A percentile compares a stretch with the other conserved stretches of the same genome.
Evolutionary conservation across 2,797 vertebrate species (phyloP).

Genomic region (Sparidentex hasta): DNA sequence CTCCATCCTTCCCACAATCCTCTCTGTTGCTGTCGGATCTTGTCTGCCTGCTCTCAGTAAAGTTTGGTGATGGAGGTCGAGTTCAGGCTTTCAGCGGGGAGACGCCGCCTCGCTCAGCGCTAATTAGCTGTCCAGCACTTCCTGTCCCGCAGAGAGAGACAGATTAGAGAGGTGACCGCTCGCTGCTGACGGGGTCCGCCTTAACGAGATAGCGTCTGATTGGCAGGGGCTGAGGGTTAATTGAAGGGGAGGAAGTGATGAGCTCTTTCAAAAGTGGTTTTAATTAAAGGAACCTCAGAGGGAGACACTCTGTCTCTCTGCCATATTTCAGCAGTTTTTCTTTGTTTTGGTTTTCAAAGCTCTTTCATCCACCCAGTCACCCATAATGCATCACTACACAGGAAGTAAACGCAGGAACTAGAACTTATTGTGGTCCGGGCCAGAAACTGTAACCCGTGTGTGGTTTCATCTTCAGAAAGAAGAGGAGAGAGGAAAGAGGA

Average conservation of each 20-base stretch:
- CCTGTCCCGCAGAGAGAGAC: slow-evolving; percentile 55
- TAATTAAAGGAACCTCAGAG: slow-evolving; percentile 66
- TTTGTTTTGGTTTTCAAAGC: neutral
- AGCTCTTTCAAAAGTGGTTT: slow-evolving; percentile 29
- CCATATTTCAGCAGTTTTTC: neutral
- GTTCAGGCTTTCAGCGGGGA: slow-evolving; percentile 25
- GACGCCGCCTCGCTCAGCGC: neutral
- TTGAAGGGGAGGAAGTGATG: slow-evolving; percentile 49
- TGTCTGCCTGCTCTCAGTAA: neutral
- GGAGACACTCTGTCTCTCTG: neutral
- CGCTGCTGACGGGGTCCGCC: slow-evolving; percentile 25
- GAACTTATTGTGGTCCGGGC: too few relatives aligned
- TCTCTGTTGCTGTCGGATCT: neutral
- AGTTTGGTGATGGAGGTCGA: slow-evolving; percentile 55
- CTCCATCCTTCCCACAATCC: slow-evolving; percentile 31
- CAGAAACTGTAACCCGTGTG: too few relatives aligned
- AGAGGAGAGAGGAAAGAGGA: neutral
- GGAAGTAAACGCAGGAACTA: too few relatives aligned
- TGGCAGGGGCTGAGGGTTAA: slow-evolving; percentile 70
- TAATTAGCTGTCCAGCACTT: slow-evolving; percentile 68
- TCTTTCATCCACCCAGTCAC: neutral
- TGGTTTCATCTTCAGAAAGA: neutral
- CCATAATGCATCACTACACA: neutral
- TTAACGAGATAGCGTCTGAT: slow-evolving; percentile 73
- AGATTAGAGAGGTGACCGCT: slow-evolving; percentile 65